Base-by-base conservation (phyloP, 2,113 vertebrate species). In the Oryzias celebensis region DNA sequence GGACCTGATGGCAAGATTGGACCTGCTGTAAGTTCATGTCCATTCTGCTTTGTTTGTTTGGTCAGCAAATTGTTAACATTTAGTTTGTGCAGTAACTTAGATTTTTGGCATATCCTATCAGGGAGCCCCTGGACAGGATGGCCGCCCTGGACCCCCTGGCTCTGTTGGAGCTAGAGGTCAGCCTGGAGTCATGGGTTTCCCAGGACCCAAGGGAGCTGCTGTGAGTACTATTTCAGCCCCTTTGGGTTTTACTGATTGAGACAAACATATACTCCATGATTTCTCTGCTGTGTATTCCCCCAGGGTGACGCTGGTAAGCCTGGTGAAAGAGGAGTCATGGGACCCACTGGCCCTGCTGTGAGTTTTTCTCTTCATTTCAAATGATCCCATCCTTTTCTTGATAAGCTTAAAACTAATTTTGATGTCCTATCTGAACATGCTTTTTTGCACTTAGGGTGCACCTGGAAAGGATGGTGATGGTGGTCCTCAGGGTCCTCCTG, bases 151-250 rank as follows among this genome's bases (percentile, higher is more conserved):
- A 64, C 93, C 96, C 58, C 91, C 96, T 61, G 97, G 96, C 7
- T 50, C 94, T 14, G 88, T 91, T 51, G 97, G 97, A 90, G 92
- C 93, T 67, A 94, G 96, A 95, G 97, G 97, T 72, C 96, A 97
- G 83, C 96, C 96, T 4, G 97, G 97, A 13, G 96, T 98, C 77
- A 99, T 98, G 96, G 97, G 96, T 91, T 98, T 98, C 93, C 96
- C 97, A 0, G 97, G 97, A 85, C 94, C 96, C 69, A 98, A 98
- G 90, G 97, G 97, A 81, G 94, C 95, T 80, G 95, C 94, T 94
- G 97, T 99, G 82, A 94, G 86, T 87, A 52, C 24, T 1, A 0
- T 66, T 22, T 46, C 36, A 65, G 23, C 22, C 46, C 18, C n/a
- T 48, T 2, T 14, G 14, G 4, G 23, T 52, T 28, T 16, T 2